Base-by-base conservation (phyloP, 2,113 vertebrate genomes). In the Rafetus swinhoei region DNA sequence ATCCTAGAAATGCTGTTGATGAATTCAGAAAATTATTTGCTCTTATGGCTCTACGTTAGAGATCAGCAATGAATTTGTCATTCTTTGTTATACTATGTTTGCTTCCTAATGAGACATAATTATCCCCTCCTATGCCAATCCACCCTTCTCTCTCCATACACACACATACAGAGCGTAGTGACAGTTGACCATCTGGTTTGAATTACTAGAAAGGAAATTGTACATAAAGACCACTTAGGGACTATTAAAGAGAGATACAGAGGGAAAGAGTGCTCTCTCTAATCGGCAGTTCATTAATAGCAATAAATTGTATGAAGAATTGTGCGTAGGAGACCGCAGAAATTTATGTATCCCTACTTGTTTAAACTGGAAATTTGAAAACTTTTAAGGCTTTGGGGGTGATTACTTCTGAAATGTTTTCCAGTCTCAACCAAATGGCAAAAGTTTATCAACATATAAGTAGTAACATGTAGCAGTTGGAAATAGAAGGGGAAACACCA, bases 241-340 rank as follows among this genome's bases (percentile, higher is more conserved):
- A 85, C 69, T 88, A 29, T 80, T 85, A 83, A 81, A 90, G n/a
- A 79, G 69, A 88, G 85, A 86, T 79, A 81, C 35, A 76, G 76
- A 79, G 72, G 54, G 55, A 72, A 92, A 52, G n/a, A 83, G 29
- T 27, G 77, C 90, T 87, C 81, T 94, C 79, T 94, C 79, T 89
- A 85, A 96, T 96, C 90, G 93, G 82, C 86, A 94, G 81, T 96
- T 97, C 94, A 97, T 97, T 97, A 97, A 87, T 85, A 96, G 82
- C 89, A 90, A 92, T 81, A 72, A 54, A 81, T 95, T 93, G 72
- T 96, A 39, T 84, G 86, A 13, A 86, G 87, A 96, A 94, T 90
- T 96, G 19, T 85, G 39, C 60, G 52, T 95, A 76, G 79, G 86
- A 92, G 92, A 94, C 91, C 82, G 27, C n/a, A 87, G 91, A 85